Conservation (phyloP, 2,888 invertebrate species). For the Microctonus brassicae region DNA sequence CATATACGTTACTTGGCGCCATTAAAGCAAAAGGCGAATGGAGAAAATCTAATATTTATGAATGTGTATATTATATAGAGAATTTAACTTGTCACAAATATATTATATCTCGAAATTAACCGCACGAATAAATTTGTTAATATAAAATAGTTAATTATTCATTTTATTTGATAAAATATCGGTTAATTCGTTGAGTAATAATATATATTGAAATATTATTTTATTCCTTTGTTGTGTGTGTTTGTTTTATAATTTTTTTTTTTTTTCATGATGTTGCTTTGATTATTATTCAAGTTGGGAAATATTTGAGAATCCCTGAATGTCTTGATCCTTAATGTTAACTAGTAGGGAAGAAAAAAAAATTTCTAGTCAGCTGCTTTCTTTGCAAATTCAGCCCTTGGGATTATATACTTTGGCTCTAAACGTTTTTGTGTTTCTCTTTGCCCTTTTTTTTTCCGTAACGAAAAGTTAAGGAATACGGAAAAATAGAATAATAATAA, state of each 20-base stretch:
- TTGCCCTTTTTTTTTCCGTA: constrained; percentile 21
- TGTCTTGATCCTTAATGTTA: constrained; percentile 38
- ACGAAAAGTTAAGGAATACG: constrained; percentile 1
- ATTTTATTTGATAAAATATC: constrained; percentile 35
- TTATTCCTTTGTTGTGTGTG: too few species aligned
- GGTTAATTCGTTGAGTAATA: too few species aligned
- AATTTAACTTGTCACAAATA: neutral
- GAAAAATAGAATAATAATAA: neutral
- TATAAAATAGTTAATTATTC: constrained; percentile 34
- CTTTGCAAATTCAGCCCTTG: constrained; percentile 61
- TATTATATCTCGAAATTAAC: neutral
- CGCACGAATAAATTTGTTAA: constrained; percentile 49
- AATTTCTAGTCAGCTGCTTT: constrained; percentile 65
- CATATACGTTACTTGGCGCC: constrained; percentile 46
- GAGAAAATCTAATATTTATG: neutral
- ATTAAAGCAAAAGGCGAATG: neutral
- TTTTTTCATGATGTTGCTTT: neutral
- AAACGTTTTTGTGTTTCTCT: constrained; percentile 2
- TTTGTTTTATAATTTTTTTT: constrained; percentile 44
- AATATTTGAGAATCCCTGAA: constrained; percentile 46
- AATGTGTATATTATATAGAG: neutral
- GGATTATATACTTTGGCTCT: constrained; percentile 38
- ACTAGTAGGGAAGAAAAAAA: constrained; percentile 48
- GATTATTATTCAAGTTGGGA: neutral
- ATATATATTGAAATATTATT: neutral